phyloP scores from a whole-genome alignment of 1,140 invertebrate species.

The Augochlora pura region DNA sequence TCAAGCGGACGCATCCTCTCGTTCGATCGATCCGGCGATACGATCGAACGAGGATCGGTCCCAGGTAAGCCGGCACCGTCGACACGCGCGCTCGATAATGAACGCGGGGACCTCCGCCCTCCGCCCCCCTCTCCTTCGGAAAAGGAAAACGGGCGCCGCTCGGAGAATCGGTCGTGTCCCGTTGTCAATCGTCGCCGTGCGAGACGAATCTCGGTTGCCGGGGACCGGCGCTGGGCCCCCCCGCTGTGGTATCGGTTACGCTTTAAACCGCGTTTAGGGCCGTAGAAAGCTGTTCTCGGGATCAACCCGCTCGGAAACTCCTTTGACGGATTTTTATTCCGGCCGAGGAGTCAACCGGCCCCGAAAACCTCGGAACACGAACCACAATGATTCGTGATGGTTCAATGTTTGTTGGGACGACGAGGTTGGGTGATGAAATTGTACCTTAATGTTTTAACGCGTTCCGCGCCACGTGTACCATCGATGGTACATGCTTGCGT shows the following conservation, averaged over 20 bases:
- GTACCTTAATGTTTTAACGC: too few species aligned
- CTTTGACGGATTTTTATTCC: too few species aligned
- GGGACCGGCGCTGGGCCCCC: constrained; percentile 44
- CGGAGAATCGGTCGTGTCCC: constrained; percentile 16
- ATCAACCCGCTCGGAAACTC: background rate
- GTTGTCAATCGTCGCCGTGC: constrained; percentile 51
- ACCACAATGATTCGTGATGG: too few species aligned
- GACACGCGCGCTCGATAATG: constrained; percentile 39
- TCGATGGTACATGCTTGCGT: too few species aligned
- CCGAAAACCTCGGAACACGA: too few species aligned
- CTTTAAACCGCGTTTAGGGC: constrained; percentile 73
- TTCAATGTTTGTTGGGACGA: too few species aligned
- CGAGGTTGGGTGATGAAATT: too few species aligned
- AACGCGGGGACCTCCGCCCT: constrained; percentile 5
- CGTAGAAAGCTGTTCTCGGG: constrained; percentile 36
- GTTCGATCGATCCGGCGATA: constrained; percentile 21
- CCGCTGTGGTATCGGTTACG: constrained; percentile 74
- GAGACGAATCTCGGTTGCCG: constrained; percentile 32
- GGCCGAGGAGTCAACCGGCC: too few species aligned
- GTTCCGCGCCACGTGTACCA: too few species aligned
- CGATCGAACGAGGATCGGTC: constrained; percentile 11
- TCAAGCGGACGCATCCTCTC: constrained; percentile 20
- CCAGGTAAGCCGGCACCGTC: constrained; percentile 6
- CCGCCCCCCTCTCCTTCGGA: too few species aligned
- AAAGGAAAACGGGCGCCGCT: constrained; percentile 14